phyloP scores from a whole-genome alignment of 2,113 vertebrate genomes.

The Phyllostomus discolor region DNA sequence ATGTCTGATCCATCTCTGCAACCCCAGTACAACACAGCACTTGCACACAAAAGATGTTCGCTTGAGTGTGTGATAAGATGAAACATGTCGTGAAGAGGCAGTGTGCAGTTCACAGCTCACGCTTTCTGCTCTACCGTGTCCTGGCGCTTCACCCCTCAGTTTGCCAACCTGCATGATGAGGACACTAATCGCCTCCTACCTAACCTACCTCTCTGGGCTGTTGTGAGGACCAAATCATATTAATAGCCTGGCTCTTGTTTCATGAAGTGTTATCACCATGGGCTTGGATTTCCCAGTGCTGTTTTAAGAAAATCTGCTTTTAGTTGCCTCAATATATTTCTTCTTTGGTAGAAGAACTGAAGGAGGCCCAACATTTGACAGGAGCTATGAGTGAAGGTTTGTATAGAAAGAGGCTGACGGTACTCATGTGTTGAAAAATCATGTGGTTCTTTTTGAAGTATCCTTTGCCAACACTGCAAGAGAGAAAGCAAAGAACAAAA shows the following conservation, averaged over 20 bases:
- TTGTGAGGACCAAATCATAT: not conserved
- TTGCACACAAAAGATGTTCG: not conserved
- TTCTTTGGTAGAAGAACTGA: not conserved
- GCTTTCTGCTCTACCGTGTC: not conserved
- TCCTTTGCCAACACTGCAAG: constrained; percentile 46
- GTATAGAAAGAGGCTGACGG: not conserved
- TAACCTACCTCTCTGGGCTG: not conserved
- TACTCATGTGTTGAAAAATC: constrained; percentile 52
- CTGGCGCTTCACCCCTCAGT: not conserved
- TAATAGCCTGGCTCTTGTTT: not conserved
- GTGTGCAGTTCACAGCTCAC: not conserved
- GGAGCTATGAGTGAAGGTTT: constrained; percentile 46
- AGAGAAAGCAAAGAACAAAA: constrained; percentile 34
- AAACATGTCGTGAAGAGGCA: not conserved
- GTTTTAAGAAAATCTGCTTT: constrained; percentile 14
- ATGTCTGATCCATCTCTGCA: not conserved
- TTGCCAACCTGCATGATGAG: not conserved
- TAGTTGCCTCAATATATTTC: constrained; percentile 32
- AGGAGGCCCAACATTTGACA: constrained; percentile 20
- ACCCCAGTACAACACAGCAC: not conserved
- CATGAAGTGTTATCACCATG: not conserved
- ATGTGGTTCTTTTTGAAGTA: constrained; percentile 44
- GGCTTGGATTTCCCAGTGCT: not conserved
- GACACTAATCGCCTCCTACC: not conserved
- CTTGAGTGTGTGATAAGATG: not conserved